These are phyloP conservation scores for Schizopygopsis pylzovi DNA, from an alignment of 2,797 vertebrate genomes.

Conservation along the genomic window DNA sequence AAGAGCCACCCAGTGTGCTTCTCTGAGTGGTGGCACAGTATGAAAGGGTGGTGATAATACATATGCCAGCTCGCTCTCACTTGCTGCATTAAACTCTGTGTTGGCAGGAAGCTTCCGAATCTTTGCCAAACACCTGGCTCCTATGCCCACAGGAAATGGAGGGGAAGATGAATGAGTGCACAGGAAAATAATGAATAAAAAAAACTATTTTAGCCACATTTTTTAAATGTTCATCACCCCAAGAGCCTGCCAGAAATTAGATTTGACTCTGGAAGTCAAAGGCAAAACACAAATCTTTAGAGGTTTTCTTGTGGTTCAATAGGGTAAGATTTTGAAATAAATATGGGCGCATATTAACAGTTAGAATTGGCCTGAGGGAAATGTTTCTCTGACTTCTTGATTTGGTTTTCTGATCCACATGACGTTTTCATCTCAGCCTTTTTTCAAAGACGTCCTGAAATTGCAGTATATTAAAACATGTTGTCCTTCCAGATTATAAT, in stretches of 20 bases:
- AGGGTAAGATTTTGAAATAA: constrained; percentile 59
- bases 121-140: constrained; percentile 75
- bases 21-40: constrained; percentile 65
- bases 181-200: constrained; percentile 68
- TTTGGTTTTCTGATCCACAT: constrained; percentile 61
- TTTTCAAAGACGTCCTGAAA: constrained; percentile 51
- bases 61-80: constrained; percentile 63
- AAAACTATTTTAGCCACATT: constrained; percentile 59
- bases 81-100: constrained; percentile 63
- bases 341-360: constrained; percentile 65
- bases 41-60: constrained; percentile 68
- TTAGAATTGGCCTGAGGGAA: constrained; percentile 57
- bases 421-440: constrained; percentile 59
- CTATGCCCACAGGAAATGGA: constrained; percentile 72
- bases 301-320: constrained; percentile 52
- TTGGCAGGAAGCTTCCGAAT: constrained; percentile 75
- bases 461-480: constrained; percentile 59
- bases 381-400: constrained; percentile 64
- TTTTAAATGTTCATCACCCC: constrained; percentile 51
- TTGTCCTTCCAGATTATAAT: constrained; percentile 60
- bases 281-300: constrained; percentile 23
- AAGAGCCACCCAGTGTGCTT: constrained; percentile 65
- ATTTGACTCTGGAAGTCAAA: constrained; percentile 61
- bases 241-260: constrained; percentile 52
- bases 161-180: constrained; percentile 55